Base-by-base conservation (phyloP, 2,113 vertebrate species). In the Hemicordylus capensis region DNA sequence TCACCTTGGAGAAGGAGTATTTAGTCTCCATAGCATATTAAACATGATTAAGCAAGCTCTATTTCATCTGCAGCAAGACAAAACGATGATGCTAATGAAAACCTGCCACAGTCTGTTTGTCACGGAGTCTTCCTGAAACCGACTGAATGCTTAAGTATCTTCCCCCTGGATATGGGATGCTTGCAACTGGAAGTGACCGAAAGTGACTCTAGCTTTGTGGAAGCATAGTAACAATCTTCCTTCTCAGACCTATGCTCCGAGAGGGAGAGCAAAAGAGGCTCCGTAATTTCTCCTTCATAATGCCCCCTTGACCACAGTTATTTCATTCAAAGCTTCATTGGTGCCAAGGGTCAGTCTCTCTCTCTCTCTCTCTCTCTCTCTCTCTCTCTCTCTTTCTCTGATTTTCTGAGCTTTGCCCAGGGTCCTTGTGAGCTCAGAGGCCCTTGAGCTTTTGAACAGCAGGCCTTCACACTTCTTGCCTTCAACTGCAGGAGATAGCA, bases 31-130 rank as follows among this genome's bases (percentile, higher is more conserved):
- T 76, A 73, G 78, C 44, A 76, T 63, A 87, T 56, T 74, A 79
- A 61, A 20, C 66, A 48, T 31, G 34, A 70, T 85, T 46, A 20
- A 64, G 6, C 44, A 80, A 80, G 39, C 56, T 87, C 48, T 70
- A 1, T 85, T 90, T 86, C 61, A 85, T 87, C 0, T 10, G 74
- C 76, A 58, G 85, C 58, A 81, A 90, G 76, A 77, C 90, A 87
- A 90, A 79, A 39, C 63, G 74, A 31, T 84, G 58, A 72, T 34
- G 56, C 85, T 89, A 87, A 87, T 70, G 78, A 80, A 81, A 86
- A 64, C 81, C 61, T 86, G 74, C 88, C 81, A 88, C 44, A 59
- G 39, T 73, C 64, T 15, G 12, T 74, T 90, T 88, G 72, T 34
- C 81, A 17, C 28, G 17, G 37, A 69, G 54, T 72, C 31, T 59